Percentiles rank a stretch among this genome's conserved stretches.
Conservation (phyloP, 2,113 vertebrate genomes). For the Noturus placidus region DNA sequence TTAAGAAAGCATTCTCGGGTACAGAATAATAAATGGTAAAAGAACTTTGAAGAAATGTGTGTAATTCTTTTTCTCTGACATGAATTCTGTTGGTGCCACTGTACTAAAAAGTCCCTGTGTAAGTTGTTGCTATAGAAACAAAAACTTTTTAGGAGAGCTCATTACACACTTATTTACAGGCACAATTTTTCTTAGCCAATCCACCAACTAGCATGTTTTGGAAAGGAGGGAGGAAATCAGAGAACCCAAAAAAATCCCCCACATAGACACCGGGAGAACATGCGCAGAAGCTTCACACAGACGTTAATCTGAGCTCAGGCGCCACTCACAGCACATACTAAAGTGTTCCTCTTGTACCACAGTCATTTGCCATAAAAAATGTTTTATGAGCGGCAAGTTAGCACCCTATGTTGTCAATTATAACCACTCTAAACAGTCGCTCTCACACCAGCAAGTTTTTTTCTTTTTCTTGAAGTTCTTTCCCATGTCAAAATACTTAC, state of each 20-base stretch:
- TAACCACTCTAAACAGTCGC: background rate
- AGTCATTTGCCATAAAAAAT: background rate
- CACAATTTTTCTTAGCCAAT: background rate
- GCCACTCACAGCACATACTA: background rate
- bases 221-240: background rate
- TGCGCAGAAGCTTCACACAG: background rate
- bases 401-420: background rate
- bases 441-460: background rate
- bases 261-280: background rate
- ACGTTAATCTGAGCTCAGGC: background rate
- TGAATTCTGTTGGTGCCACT: background rate
- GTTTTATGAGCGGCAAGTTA: background rate
- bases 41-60: background rate
- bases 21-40: background rate
- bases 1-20: background rate
- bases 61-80: background rate
- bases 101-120: background rate
- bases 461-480: background rate
- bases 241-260: background rate
- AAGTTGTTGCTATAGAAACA: background rate
- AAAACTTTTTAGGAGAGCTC: background rate
- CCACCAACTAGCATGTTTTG: background rate
- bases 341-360: background rate
- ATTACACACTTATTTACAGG: background rate
- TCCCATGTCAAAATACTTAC: background rate